Evolutionary conservation across 2,113 vertebrate genomes (phyloP).

Genomic region (Ctenomys sociabilis): DNA sequence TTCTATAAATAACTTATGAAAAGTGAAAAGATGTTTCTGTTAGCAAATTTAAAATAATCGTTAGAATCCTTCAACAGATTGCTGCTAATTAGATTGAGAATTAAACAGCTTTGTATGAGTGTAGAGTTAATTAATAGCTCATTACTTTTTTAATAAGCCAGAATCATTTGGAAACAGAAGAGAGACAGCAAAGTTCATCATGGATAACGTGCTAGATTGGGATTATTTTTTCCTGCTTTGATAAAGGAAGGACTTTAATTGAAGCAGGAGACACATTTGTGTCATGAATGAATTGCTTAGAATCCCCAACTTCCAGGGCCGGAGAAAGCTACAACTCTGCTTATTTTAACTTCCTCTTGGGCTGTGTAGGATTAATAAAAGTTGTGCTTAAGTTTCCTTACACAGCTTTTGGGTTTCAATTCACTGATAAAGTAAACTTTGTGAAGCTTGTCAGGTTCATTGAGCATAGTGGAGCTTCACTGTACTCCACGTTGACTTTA

Average conservation of each 20-base stretch:
- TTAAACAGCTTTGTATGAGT: conserved; percentile 89
- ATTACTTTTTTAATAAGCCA: conserved; percentile 91
- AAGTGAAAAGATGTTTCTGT: conserved; percentile 90
- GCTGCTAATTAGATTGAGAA: conserved; percentile 90
- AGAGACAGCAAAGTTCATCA: conserved; percentile 83
- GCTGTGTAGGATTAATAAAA: conserved; percentile 18
- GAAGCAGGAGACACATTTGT: conserved; percentile 64
- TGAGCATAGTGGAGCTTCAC: not conserved
- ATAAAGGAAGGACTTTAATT: conserved; percentile 74
- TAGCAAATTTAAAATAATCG: conserved; percentile 91
- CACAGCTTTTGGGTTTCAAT: conserved; percentile 2
- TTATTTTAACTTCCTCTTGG: not conserved
- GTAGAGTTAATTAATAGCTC: conserved; percentile 91
- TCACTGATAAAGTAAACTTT: conserved; percentile 36
- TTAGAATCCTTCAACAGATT: conserved; percentile 90
- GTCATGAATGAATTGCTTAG: not conserved
- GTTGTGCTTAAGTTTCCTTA: not conserved
- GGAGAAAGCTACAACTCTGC: not conserved
- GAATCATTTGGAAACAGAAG: conserved; percentile 87
- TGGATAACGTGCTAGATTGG: conserved; percentile 81
- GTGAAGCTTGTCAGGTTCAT: not conserved
- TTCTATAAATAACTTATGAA: conserved; percentile 88
- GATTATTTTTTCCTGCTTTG: conserved; percentile 77
- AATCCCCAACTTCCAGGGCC: not conserved
- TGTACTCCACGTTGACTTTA: not conserved